A percentile compares a stretch with the other conserved stretches of the same genome.
These are phyloP conservation scores for Corythucha ciliata DNA, from an alignment of 2,888 invertebrate genomes.

Conservation along the genomic window DNA sequence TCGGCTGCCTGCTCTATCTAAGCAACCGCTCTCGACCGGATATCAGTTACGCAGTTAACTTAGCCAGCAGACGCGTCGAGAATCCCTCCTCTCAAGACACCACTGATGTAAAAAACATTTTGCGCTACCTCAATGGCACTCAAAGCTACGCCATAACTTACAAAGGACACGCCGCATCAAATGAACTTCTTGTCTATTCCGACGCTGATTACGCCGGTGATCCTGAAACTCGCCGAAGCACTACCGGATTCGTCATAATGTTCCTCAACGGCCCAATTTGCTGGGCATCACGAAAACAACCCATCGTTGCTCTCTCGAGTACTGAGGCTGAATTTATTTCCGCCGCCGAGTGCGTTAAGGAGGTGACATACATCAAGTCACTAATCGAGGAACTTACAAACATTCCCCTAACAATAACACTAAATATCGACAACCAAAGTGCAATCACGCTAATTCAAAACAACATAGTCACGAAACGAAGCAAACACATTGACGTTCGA, in stretches of 20 bases:
- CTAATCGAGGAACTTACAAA: too few relatives aligned
- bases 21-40: neutral
- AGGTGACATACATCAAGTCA: too few relatives aligned
- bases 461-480: too few relatives aligned
- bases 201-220: constrained; percentile 28
- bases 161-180: neutral
- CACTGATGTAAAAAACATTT: constrained; percentile 3
- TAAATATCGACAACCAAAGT: too few relatives aligned
- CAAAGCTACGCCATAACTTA: constrained; percentile 20
- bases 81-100: neutral
- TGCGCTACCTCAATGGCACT: constrained; percentile 22
- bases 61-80: neutral
- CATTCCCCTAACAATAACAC: too few relatives aligned
- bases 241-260: constrained; percentile 11
- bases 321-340: too few relatives aligned
- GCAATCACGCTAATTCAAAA: too few relatives aligned
- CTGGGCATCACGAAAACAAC: constrained; percentile 32
- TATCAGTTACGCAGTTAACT: neutral
- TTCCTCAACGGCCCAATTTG: constrained; percentile 31
- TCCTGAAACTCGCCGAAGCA: constrained; percentile 8
- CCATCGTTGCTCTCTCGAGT: too few relatives aligned
- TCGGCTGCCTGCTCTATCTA: constrained; percentile 1
- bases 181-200: constrained; percentile 19
- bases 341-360: too few relatives aligned
- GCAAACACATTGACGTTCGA: too few relatives aligned